Base-by-base conservation (phyloP, 2,888 invertebrate genomes). In the Agrenia bidenticulata region DNA sequence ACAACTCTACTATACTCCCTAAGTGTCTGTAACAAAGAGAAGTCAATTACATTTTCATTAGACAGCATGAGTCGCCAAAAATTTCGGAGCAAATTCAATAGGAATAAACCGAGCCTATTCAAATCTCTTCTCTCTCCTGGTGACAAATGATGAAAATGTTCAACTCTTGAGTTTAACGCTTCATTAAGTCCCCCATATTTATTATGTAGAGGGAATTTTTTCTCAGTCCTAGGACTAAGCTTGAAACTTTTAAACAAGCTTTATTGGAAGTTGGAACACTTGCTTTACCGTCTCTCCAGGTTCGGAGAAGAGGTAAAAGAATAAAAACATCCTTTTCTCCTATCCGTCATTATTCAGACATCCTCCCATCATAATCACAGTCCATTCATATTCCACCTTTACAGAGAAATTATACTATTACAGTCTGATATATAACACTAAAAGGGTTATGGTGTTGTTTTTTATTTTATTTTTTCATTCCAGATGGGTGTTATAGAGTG, bases 31-130 rank as follows among this genome's bases (percentile, higher is more conserved):
- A 70, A 72, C 70, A 74, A 74, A 72, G 73, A 73, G 66, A 75
- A 75, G 74, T 75, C 74, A 73, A 75, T 75, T 73, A 75, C 67
- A 75, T 70, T 75, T 73, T 74, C 74, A 75, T 75, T 75, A 75
- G 69, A 66, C 56, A 70, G 69, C 63, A 75, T 75, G 75, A 75
- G 72, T 73, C 65, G 75, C 70, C 64, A 69, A 69, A 73, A 72
- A 5, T 23, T 39, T 49, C 13, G 50, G 24, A 50, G 2, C 53
- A 23, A 39, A 58, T 55, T 62, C 23, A 42, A 64, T 45, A 53
- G 58, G 58, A 55, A 63, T 45, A 57, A 41, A 51, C 53, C 53
- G 32, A 58, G 37, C 53, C 59, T 60, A 60, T 59, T 64, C 54
- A 64, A 58, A 63, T 62, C 54, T 61, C 58, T 51, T 37, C 51